Percentiles rank a stretch among this genome's conserved stretches.
Evolutionary conservation across 2,797 vertebrate genomes (phyloP).

Genomic region (Pogoniulus pusillus): DNA sequence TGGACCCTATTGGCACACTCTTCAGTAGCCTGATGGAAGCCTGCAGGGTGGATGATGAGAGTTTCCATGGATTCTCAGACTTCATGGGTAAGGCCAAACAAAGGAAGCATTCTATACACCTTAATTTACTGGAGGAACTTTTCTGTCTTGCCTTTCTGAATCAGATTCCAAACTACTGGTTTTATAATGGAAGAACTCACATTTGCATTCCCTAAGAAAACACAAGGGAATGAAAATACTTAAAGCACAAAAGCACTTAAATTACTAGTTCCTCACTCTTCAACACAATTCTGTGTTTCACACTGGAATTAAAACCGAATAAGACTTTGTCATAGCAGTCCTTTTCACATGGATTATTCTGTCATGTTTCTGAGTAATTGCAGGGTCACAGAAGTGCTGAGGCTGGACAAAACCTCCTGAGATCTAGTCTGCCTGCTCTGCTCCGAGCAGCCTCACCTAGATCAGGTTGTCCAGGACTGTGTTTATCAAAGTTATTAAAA

Average conservation of each 20-base stretch:
- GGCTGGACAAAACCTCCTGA: not conserved
- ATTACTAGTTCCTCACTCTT: not conserved
- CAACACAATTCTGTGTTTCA: not conserved
- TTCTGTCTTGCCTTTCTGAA: not conserved
- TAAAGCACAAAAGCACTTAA: not conserved
- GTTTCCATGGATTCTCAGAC: slow-evolving; percentile 84
- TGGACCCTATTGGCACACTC: slow-evolving; percentile 94
- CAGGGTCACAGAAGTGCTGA: not conserved
- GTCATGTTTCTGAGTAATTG: not conserved
- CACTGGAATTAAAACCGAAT: not conserved
- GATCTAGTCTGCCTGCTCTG: not conserved
- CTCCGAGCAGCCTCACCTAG: not conserved
- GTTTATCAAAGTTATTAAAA: not conserved
- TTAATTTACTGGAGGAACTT: not conserved
- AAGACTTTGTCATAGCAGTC: not conserved
- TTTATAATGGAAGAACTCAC: not conserved
- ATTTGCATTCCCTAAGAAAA: not conserved
- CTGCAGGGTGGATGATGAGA: slow-evolving; percentile 85
- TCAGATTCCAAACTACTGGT: not conserved
- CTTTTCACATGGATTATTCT: not conserved
- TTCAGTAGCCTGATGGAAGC: slow-evolving; percentile 96
- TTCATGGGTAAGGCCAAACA: slow-evolving; percentile 83
- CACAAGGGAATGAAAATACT: not conserved
- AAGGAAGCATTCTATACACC: not conserved
- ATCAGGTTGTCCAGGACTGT: not conserved